Evolutionary conservation across 2,888 invertebrate species (phyloP).

Genomic region (Eupithecia vulgata): DNA sequence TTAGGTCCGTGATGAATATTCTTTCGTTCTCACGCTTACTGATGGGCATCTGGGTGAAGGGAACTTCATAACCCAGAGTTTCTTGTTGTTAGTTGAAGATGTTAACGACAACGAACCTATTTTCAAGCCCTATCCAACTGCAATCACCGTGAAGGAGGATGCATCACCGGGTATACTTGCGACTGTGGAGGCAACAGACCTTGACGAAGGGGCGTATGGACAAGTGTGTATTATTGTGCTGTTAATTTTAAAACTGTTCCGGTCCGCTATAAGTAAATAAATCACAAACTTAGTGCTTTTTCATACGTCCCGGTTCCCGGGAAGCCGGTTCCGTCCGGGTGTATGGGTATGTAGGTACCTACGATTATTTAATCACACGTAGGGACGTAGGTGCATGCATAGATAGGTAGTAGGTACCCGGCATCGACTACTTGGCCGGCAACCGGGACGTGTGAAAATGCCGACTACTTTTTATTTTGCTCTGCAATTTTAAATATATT

Average conservation of each 20-base stretch:
- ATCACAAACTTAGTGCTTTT: not conserved
- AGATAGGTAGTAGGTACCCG: too few species aligned
- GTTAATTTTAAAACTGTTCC: not conserved
- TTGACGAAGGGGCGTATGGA: slow-evolving; percentile 96
- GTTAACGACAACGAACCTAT: slow-evolving; percentile 96
- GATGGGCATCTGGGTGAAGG: slow-evolving; percentile 94
- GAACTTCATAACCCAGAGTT: slow-evolving; percentile 94
- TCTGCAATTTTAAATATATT: too few species aligned
- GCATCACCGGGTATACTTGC: slow-evolving; percentile 89
- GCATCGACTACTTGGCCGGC: too few species aligned
- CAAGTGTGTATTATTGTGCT: slow-evolving; percentile 81
- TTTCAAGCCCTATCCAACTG: slow-evolving; percentile 93
- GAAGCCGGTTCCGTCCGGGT: too few species aligned
- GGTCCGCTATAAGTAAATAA: not conserved
- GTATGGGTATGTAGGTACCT: too few species aligned
- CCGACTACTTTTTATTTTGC: too few species aligned
- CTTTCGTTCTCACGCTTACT: slow-evolving; percentile 93
- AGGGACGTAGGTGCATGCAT: too few species aligned
- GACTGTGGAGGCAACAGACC: slow-evolving; percentile 93
- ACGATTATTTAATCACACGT: too few species aligned
- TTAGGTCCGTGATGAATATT: slow-evolving; percentile 93
- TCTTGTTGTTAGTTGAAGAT: slow-evolving; percentile 94
- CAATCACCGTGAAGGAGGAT: slow-evolving; percentile 91
- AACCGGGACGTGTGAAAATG: too few species aligned
- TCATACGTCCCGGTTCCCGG: too few species aligned